Evolutionary conservation across 2,797 vertebrate species (phyloP), one percentile per base, ranked within the genome.

Genomic region (Luscinia luscinia): DNA sequence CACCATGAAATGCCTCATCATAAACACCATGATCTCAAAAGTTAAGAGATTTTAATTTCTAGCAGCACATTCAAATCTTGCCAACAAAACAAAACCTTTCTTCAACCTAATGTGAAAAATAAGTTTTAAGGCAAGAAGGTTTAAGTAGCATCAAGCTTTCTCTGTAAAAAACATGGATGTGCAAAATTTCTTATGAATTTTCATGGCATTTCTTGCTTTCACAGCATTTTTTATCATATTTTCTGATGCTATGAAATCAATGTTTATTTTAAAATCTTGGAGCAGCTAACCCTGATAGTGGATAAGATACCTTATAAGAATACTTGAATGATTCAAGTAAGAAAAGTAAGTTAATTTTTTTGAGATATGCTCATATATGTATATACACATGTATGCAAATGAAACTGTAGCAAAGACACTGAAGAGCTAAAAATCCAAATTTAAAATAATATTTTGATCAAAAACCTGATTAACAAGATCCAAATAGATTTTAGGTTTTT

Each of bases 41-140:
- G 40, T 36, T 72, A 32, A 32, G 73, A 68, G 68, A 61, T 79
- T 86, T 97, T 93, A 69, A 83, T 95, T 94, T 77, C 75, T 24
- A 93, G 91, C 76, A 89, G 80, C 62, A 72, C 49, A 34, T 21
- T 45, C 38, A 17, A 57, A 30, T 24, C 78, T 77, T 68, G 89
- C 74, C 63, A 82, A 84, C 84, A 82, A 83, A 72, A 19, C 5
- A 77, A 92, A 94, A 51, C 14, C 49, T 67, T 70, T 52, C 9
- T 54, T 75, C 48, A 62, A 62, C 6, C 19, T 58, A 66, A 81
- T 5, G n/a, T 23, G 58, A 87, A 96, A 94, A 92, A 16, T 26
- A 66, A 89, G 57, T 45, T 70, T 23, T 43, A 69, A 75, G 64
- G 72, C 52, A 70, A 90, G 34, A 63, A 57, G 40, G 49, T 57